Evolutionary conservation across 1,140 invertebrate genomes (phyloP).

Genomic region (Sweltsa coloradensis): DNA sequence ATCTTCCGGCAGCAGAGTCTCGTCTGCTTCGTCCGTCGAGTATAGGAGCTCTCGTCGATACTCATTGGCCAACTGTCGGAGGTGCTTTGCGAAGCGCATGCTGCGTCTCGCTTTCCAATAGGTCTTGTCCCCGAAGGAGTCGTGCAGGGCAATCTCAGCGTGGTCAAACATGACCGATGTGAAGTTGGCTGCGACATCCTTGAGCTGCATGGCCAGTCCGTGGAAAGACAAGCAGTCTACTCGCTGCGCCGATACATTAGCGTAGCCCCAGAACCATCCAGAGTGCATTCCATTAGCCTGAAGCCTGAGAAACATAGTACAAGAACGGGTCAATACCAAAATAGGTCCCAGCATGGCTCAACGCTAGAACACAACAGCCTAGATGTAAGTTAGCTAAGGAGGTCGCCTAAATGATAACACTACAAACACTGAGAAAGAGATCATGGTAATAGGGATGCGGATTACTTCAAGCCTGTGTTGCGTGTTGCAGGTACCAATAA

Average conservation of each 20-base stretch:
- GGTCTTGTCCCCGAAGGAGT: conserved; percentile 62
- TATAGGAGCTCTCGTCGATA: conserved; percentile 56
- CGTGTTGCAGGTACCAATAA: too few relatives aligned
- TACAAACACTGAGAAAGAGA: too few relatives aligned
- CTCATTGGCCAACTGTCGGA: conserved; percentile 54
- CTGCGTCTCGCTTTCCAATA: conserved; percentile 85
- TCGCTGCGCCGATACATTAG: conserved; percentile 48
- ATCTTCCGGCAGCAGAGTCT: conserved; percentile 37
- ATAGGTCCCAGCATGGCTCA: too few relatives aligned
- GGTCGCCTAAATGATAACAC: too few relatives aligned
- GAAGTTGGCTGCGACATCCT: conserved; percentile 33
- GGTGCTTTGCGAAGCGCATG: conserved; percentile 70
- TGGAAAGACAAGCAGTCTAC: conserved; percentile 74
- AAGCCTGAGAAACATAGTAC: conserved; percentile 17
- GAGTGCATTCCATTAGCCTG: conserved; percentile 23
- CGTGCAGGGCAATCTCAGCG: conserved; percentile 81
- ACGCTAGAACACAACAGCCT: too few relatives aligned
- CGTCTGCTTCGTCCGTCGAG: conserved; percentile 50
- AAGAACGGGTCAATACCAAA: too few relatives aligned
- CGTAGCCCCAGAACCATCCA: conserved; percentile 48
- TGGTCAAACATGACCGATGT: conserved; percentile 63
- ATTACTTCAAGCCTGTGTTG: too few relatives aligned
- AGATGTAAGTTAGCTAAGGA: too few relatives aligned
- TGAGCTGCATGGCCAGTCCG: conserved; percentile 56
- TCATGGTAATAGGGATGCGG: too few relatives aligned